phyloP scores from a whole-genome alignment of 30 jellyfish, hydroid and myxozoan species.

The Turritopsis dohrnii region DNA sequence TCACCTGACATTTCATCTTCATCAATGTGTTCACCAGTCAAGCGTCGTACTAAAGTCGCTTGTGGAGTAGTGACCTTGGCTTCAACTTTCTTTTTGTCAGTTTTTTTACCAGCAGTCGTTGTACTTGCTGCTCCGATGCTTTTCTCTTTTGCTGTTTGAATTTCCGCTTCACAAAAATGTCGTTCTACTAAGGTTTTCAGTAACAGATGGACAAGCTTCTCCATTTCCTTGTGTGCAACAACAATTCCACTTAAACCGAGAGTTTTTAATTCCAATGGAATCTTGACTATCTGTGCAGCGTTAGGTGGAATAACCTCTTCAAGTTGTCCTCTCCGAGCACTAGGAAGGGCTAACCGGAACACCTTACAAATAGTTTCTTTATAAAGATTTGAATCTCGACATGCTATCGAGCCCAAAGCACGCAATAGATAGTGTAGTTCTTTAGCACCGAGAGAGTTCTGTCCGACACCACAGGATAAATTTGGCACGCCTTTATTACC shows the following conservation, averaged over 20 bases:
- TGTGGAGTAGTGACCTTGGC: constrained; percentile 50
- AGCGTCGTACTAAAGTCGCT: too few relatives aligned
- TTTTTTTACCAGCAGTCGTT: constrained; percentile 29
- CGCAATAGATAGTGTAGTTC: constrained; percentile 80
- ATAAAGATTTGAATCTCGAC: constrained; percentile 67
- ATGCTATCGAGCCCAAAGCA: constrained; percentile 81
- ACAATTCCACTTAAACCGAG: constrained; percentile 26
- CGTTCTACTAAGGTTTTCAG: constrained; percentile 64
- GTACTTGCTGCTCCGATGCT: constrained; percentile 7
- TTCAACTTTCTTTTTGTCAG: constrained; percentile 29
- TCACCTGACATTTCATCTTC: too few relatives aligned
- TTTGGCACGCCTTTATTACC: constrained; percentile 71
- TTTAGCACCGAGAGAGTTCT: constrained; percentile 75
- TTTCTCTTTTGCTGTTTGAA: not conserved
- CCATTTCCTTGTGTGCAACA: constrained; percentile 41
- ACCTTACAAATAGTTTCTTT: constrained; percentile 44
- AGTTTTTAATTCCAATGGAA: constrained; percentile 45
- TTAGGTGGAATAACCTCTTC: constrained; percentile 77
- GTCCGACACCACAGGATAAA: constrained; percentile 80
- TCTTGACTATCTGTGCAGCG: constrained; percentile 72
- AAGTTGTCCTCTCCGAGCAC: constrained; percentile 54
- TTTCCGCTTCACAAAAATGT: constrained; percentile 33
- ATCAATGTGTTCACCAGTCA: too few relatives aligned
- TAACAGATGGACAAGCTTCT: constrained; percentile 44
- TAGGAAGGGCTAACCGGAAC: constrained; percentile 45